phyloP scores from a whole-genome alignment of 2,888 invertebrate genomes.

The Periphyllus acericola region DNA sequence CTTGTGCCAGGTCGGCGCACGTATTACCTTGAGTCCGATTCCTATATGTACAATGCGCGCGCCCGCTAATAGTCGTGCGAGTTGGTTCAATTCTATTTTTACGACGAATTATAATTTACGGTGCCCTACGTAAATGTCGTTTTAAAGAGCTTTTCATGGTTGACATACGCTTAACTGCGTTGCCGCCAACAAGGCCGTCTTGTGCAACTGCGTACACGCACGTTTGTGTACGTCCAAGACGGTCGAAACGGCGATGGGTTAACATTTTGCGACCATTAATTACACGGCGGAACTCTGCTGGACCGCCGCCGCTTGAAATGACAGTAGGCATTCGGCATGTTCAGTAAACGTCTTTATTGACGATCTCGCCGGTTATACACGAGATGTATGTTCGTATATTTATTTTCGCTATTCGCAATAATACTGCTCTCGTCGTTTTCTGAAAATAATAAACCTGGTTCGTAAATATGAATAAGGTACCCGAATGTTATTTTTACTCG shows the following conservation, averaged over 20 bases:
- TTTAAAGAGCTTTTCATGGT: slow-evolving; percentile 50
- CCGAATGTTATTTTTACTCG: background rate
- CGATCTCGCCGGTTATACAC: background rate
- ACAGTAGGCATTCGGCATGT: no score
- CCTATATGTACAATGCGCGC: slow-evolving; percentile 20
- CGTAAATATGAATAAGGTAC: background rate
- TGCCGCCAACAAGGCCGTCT: background rate
- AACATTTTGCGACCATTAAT: background rate
- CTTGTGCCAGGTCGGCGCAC: slow-evolving; percentile 29
- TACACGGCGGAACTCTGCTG: background rate
- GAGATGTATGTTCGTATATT: background rate
- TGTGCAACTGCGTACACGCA: background rate
- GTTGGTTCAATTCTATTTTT: slow-evolving; percentile 40
- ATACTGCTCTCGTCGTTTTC: background rate
- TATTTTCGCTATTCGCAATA: background rate
- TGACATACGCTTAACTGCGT: background rate
- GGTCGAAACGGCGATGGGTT: background rate
- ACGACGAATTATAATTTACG: slow-evolving; percentile 23
- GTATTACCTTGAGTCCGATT: slow-evolving; percentile 55
- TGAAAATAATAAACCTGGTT: background rate
- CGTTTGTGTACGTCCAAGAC: background rate
- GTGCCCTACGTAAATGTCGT: background rate
- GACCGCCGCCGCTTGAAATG: background rate
- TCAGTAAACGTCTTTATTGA: background rate
- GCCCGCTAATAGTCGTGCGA: slow-evolving; percentile 15